Evolutionary conservation across 2,888 invertebrate species (phyloP), one percentile per base, ranked within the genome.

Genomic region (Xylota sylvarum): DNA sequence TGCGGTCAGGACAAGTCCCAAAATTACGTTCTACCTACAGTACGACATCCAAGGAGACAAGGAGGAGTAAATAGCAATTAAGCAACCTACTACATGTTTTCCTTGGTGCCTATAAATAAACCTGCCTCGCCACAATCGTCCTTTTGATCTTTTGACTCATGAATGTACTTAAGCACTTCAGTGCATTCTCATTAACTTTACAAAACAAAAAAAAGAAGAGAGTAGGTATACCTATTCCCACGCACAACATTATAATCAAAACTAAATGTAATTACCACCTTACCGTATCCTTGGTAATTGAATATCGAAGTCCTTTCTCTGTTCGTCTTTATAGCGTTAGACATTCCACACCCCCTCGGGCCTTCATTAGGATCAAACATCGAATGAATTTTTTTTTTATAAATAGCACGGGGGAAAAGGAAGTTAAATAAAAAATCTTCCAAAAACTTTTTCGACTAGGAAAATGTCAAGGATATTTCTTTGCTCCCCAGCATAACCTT

Each of bases 301-400:
- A 79, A 78, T 62, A 78, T 70, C 62, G 56, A 50, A 77, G 50
- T 19, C 30, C 48, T 48, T 67, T 56, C 55, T 58, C 27, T 43
- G 14, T n/a, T 32, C n/a, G 1, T 19, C 35, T 12, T 50, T 12
- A 12, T 4, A 67, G 9, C 56, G 30, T 19, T 70, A 56, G 56
- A 70, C 70, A 56, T 46, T 43, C 37, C 12, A 62, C 52, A 67
- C 50, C 40, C 52, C 43, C 9, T 7, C 27, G 10, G 5, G 50
- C 52, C 27, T 60, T 69, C 67, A 69, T 77, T 69, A 69, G 69
- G 52, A 69, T 69, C 78, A 78, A 70, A 69, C 60, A 69, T 50
- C 35, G 48, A 50, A 77, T n/a, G 58, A 60, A 77, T 58, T 50
- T 67, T 77, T 40, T 30, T 23, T 23, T 23, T 23, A n/a, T n/a